phyloP scores from a whole-genome alignment of 1,140 invertebrate genomes.

The Temnothorax nylanderi region DNA sequence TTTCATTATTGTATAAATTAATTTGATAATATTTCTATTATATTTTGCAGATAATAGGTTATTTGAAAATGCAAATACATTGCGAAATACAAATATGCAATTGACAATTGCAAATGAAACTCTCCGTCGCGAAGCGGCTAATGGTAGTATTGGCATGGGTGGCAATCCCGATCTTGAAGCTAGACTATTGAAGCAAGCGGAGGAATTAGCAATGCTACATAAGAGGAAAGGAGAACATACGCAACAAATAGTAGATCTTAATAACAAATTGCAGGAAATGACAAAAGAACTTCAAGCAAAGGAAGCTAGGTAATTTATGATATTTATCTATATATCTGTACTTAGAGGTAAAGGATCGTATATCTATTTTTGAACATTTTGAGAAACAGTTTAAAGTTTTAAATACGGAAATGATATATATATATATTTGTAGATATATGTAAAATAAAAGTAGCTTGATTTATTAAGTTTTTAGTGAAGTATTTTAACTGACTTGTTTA shows the following conservation, averaged over 20 bases:
- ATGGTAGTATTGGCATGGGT: slow-evolving; percentile 80
- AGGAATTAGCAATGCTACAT: slow-evolving; percentile 96
- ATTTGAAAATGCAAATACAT: slow-evolving; percentile 92
- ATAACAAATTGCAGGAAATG: slow-evolving; percentile 94
- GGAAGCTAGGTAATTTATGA: slow-evolving; percentile 89
- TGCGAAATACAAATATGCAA: slow-evolving; percentile 94
- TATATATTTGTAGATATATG: too few species aligned
- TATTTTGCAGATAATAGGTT: slow-evolving; percentile 92
- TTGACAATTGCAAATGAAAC: slow-evolving; percentile 94
- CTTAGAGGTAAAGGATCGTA: too few species aligned
- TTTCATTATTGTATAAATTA: neutral
- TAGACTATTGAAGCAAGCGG: slow-evolving; percentile 94
- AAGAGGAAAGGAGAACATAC: slow-evolving; percentile 95
- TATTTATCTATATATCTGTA: neutral
- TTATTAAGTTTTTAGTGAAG: too few species aligned
- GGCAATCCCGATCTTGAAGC: slow-evolving; percentile 90
- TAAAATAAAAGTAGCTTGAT: too few species aligned
- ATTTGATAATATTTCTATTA: neutral
- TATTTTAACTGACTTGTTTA: too few species aligned
- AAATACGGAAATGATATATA: too few species aligned
- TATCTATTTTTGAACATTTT: too few species aligned
- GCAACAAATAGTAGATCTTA: slow-evolving; percentile 96
- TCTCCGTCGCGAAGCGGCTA: slow-evolving; percentile 88
- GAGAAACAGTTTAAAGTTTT: too few species aligned
- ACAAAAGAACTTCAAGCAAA: slow-evolving; percentile 91